Base-by-base conservation (phyloP, 2,888 invertebrate species). In the Oxytorus armatus region DNA sequence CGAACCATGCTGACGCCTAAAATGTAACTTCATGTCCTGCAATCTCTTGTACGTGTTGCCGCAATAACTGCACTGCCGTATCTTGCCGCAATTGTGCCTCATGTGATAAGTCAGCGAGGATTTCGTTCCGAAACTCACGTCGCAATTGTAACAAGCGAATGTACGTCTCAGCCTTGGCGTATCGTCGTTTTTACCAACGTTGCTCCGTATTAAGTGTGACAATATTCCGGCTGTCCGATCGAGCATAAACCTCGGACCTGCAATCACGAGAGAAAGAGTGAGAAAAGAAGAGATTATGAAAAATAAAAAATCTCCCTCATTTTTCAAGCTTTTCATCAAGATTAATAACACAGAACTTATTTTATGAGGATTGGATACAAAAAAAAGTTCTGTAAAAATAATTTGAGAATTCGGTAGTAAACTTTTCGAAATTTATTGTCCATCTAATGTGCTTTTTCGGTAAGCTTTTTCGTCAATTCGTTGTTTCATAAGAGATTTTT, bases 51-150 rank as follows among this genome's bases (percentile, higher is more conserved):
- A 88, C 11, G 86, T 83, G 10, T 83, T 82, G 7, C 87, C 85
- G 79, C 91, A 92, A 61, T 87, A 86, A 10, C 85, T 86, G 80
- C 91, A 92, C 68, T 89, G 86, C 33, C 89, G 87, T 44, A 88
- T 83, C 21, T 88, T 87, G n/a, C 90, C 87, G 76, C 88, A 88
- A 66, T 88, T 87, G 79, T 88, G 88, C 18, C 85, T 82, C 42
- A 85, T 69, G 80, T 89, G 88, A 47, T 88, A 88, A n/a, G 85
- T 87, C 25, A 89, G 81, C 18, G 88, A 86, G n/a, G 85, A 82
- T 66, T 85, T 87, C 23, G 85, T 87, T 49, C 87, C 85, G 77
- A 88, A 89, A 79, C 84, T 84, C 4, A 87, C 85, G 53, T 85
- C 83, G 75, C 89, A 89, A 2, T 82, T 83, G 11, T 72, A 65